Base-by-base conservation (phyloP, 2,113 vertebrate genomes). In the Lophochroa leadbeateri region DNA sequence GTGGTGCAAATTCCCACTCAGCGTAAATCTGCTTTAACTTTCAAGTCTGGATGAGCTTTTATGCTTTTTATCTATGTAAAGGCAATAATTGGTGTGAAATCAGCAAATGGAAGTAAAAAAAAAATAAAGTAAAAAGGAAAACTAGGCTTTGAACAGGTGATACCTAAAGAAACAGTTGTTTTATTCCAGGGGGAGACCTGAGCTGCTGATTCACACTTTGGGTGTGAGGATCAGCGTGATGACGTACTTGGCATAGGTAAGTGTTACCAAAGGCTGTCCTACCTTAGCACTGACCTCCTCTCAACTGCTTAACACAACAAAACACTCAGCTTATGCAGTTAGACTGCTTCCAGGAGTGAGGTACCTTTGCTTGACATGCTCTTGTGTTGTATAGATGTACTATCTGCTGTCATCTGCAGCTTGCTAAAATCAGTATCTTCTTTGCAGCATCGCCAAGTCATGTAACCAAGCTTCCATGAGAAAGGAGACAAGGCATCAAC, bases 191-290 rank as follows among this genome's bases (percentile, higher is more conserved):
- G 50, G 39, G 17, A 77, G 17, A 70, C 17, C 28, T 67, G 28
- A 74, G 67, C 18, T 79, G 43, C 25, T 53, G 37, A 46, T 49
- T 88, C 28, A 49, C 12, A 24, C 18, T 31, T 31, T 0, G 12
- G 5, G 13, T 41, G 13, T 52, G 52, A 85, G 8, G 25, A 53
- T 2, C 5, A 72, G 49, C 25, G 41, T 20, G 31, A 31, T 20
- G 28, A 9, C 0, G 0, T 47, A 11, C 17, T 79, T 2, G 2
- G 44, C 58, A 21, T 17, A 55, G 37, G 29, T 17, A n/a, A 64
- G 29, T 14, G 13, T 70, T 91, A 70, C 33, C 55, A 75, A 43
- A 83, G 21, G 10, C 23, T 67, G 11, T 39, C 19, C 55, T 52
- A 1, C 7, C 0, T 1, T 37, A 75, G 24, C 1, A 6, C 17